phyloP scores from a whole-genome alignment of 1,140 invertebrate genomes.

The Cydia splendana region DNA sequence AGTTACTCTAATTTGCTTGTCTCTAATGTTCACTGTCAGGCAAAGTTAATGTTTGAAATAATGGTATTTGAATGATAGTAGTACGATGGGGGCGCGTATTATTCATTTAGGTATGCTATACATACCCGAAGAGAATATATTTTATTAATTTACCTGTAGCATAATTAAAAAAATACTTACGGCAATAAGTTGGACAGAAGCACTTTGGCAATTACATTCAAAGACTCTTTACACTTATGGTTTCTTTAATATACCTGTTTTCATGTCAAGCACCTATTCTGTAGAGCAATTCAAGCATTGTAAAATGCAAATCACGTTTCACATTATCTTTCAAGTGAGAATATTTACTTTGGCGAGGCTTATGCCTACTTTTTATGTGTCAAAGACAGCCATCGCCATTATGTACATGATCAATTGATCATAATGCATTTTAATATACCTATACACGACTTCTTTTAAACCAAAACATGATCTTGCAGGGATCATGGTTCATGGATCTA shows the following conservation, averaged over 20 bases:
- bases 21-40: too few relatives aligned
- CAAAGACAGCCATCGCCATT: background rate
- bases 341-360: background rate
- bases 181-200: too few relatives aligned
- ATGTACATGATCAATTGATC: too few relatives aligned
- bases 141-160: too few relatives aligned
- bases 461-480: background rate
- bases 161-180: too few relatives aligned
- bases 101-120: too few relatives aligned
- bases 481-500: background rate
- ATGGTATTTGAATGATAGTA: too few relatives aligned
- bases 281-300: background rate
- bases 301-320: conserved; percentile 11
- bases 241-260: background rate
- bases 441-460: background rate
- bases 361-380: background rate
- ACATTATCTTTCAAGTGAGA: conserved; percentile 2
- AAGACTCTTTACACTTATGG: background rate
- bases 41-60: too few relatives aligned
- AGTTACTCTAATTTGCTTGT: too few relatives aligned
- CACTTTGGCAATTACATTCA: background rate
- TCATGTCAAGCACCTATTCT: conserved; percentile 3
- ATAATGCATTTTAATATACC: background rate
- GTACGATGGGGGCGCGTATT: too few relatives aligned
- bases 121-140: too few relatives aligned